These are phyloP conservation scores for Ips typographus DNA, from an alignment of 1,140 invertebrate species.

Conservation along the genomic window DNA sequence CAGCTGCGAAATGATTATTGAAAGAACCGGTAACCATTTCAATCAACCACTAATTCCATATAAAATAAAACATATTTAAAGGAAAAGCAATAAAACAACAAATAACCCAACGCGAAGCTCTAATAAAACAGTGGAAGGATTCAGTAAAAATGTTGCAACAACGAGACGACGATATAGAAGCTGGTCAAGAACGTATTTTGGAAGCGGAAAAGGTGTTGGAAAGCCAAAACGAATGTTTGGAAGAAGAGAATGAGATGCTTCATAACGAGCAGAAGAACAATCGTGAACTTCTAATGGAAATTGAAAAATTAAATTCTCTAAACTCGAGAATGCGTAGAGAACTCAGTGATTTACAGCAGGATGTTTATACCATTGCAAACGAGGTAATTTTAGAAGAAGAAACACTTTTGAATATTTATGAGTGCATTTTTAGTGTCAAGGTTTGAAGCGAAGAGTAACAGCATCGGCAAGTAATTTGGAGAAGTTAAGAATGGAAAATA, in stretches of 20 bases:
- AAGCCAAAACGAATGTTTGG: conserved; percentile 41
- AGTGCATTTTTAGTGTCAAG: conserved; percentile 33
- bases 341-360: conserved; percentile 38
- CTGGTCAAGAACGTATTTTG: conserved; percentile 49
- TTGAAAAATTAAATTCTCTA: conserved; percentile 38
- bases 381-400: conserved; percentile 37
- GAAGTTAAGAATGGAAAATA: conserved; percentile 38
- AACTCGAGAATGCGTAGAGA: conserved; percentile 41
- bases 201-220: conserved; percentile 36
- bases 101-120: conserved; percentile 41
- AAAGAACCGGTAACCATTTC: conserved; percentile 48
- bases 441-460: conserved; percentile 38
- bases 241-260: conserved; percentile 47
- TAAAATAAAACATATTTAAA: conserved; percentile 10
- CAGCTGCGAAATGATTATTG: conserved; percentile 57
- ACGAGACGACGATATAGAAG: conserved; percentile 57
- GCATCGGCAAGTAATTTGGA: conserved; percentile 40
- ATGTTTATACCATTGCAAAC: conserved; percentile 33
- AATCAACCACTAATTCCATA: background rate
- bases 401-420: background rate
- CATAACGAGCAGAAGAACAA: conserved; percentile 47
- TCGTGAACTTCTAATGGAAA: conserved; percentile 42
- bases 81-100: conserved; percentile 47
- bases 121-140: conserved; percentile 54
- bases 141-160: conserved; percentile 59